Evolutionary conservation across 2,797 vertebrate species (phyloP), one percentile per base, ranked within the genome.

Genomic region (Prunella strophiata): DNA sequence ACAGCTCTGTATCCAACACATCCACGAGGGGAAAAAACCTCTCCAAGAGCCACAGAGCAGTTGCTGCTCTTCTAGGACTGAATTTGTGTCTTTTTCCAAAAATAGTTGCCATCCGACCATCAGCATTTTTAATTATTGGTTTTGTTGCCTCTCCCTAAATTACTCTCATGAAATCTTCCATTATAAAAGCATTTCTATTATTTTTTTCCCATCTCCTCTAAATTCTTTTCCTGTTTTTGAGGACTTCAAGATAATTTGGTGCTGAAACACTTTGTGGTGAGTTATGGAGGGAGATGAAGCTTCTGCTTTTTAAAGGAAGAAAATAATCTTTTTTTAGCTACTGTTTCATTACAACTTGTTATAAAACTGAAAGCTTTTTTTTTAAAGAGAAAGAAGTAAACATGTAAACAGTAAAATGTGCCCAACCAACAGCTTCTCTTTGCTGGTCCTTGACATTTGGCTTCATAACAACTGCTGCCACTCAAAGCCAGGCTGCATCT

Each of bases 11-110:
- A 59, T 18, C 88, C 48, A 9, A 34, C 45, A 81, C 25, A 74
- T 40, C 47, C 67, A 93, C 0, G 0, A 63, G 36, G 38, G 38
- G 12, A 25, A 66, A n/a, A 29, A 66, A 26, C 1, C 5, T 16
- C 40, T 78, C 51, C 73, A 66, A 81, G 36, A 89, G 40, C 47
- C 62, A 91, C 43, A 40, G 32, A 86, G 51, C 54, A 92, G 22
- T 3, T 84, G 15, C 19, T 78, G 2, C 17, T 79, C 22, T 77
- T 89, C 75, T 22, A 52, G 42, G 51, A 76, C 11, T 38, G 15
- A 63, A 54, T 75, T 18, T 20, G 4, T 55, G 59, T 82, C 26
- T 93, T 79, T 59, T 6, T 72, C 58, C 66, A 88, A 81, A 85
- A 94, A 62, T 27, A 91, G 73, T 16, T 85, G 34, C 67, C 59